Base-by-base conservation (phyloP, 1,140 invertebrate species). In the Eupristina koningsbergeri region DNA sequence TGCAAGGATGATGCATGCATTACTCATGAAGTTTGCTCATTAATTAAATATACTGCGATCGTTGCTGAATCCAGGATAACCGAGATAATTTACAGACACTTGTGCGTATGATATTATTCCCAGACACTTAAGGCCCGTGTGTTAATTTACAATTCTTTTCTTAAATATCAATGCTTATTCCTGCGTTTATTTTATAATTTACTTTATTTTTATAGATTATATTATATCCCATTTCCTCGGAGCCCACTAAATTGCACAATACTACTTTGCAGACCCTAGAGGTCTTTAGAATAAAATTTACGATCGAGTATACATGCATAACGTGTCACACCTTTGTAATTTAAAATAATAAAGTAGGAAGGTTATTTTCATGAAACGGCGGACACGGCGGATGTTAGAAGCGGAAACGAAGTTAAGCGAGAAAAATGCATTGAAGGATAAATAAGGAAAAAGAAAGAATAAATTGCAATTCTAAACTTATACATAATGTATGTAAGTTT, bases 401-500 rank as follows among this genome's bases (percentile, higher is more conserved):
- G 19, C 53, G 53, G 19, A 58, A 26, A 26, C 2, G 22, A 26
- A 58, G 26, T 58, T 26, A 58, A 58, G n/a, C 53, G 41, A 63
- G 22, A n/a, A 50, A 11, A 39, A 39, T 13, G 3, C 31, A 77
- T 29, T 39, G 34, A 50, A 26, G 15, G 31, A 77, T 26, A 63
- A 58, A 63, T 64, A 82, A 74, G 80, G 36, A 47, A 9, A 74
- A 19, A 17, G 39, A 45, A 58, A 71, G 64, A 84, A 78, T 61
- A 63, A 84, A 77, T 73, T 71, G 75, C 64, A 84, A 53, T 76
- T 71, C 58, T 50, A n/a, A 67, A 53, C 22, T 58, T 58, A 22
- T 58, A 58, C 19, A 26, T 58, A 26, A 58, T 26, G 26, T 58
- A 58, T 58, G 53, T 58, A 26, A 19, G 9, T 58, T 58, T 26